Evolutionary conservation across 1,140 invertebrate species (phyloP).

Genomic region (Drosophila ananassae): DNA sequence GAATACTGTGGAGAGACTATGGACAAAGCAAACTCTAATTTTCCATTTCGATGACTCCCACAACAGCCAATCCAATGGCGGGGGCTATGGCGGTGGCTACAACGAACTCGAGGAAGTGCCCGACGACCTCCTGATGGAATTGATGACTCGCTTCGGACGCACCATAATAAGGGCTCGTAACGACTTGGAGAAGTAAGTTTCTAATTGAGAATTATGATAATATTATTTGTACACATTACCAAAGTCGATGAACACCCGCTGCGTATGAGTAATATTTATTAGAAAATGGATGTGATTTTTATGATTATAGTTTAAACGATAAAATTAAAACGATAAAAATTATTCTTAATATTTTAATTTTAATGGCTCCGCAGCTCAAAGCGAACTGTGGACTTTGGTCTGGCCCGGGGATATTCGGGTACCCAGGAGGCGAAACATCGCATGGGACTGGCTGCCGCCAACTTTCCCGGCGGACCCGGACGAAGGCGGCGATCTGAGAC

Average conservation of each 20-base stretch:
- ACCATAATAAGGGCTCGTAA: slow-evolving; percentile 86
- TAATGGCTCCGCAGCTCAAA: slow-evolving; percentile 87
- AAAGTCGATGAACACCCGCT: neutral
- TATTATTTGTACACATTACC: neutral
- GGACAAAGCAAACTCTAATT: slow-evolving; percentile 48
- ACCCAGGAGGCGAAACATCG: slow-evolving; percentile 94
- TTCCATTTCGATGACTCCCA: slow-evolving; percentile 59
- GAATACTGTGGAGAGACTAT: neutral
- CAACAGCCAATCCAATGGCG: slow-evolving; percentile 67
- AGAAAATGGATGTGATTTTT: neutral
- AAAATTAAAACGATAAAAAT: too few species aligned
- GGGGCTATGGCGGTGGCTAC: slow-evolving; percentile 57
- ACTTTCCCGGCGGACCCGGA: slow-evolving; percentile 93
- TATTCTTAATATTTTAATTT: neutral
- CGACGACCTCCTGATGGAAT: slow-evolving; percentile 86
- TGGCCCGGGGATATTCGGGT: slow-evolving; percentile 94
- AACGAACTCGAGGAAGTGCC: slow-evolving; percentile 77
- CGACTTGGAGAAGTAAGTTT: slow-evolving; percentile 86
- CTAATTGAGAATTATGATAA: neutral
- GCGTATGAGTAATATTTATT: neutral
- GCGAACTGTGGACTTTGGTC: slow-evolving; percentile 91
- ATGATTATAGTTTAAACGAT: neutral
- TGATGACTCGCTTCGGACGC: slow-evolving; percentile 86
- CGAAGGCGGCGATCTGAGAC: slow-evolving; percentile 90
- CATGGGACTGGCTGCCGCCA: slow-evolving; percentile 93